These are phyloP conservation scores for Plebejus melissa DNA, from an alignment of 2,888 invertebrate genomes.

Conservation along the genomic window DNA sequence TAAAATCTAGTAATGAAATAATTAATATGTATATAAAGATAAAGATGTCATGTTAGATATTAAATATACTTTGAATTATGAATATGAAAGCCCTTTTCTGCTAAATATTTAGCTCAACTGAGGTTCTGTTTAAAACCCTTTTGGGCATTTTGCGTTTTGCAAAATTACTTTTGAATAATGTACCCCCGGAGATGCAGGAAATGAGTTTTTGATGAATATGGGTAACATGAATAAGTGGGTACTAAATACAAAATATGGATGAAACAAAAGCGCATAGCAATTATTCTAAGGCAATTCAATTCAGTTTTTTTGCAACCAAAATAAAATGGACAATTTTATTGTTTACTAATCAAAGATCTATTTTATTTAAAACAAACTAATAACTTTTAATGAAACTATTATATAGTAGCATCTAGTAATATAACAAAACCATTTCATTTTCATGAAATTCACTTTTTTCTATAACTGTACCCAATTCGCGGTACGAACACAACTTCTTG, in stretches of 20 bases:
- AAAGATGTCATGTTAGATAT: background rate
- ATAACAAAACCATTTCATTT: too few species aligned
- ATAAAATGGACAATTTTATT: too few species aligned
- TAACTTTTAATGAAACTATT: too few species aligned
- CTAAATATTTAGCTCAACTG: background rate
- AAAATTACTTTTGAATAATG: constrained; percentile 26
- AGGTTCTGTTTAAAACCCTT: constrained; percentile 1
- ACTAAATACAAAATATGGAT: background rate
- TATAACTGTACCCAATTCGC: constrained; percentile 16
- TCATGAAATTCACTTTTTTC: background rate
- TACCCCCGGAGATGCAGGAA: constrained; percentile 20
- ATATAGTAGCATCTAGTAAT: too few species aligned
- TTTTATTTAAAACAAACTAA: too few species aligned
- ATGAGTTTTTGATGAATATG: constrained; percentile 24
- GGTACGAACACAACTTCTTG: constrained; percentile 19
- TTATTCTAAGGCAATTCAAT: too few species aligned
- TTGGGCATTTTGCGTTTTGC: constrained; percentile 12
- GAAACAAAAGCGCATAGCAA: background rate
- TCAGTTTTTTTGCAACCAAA: too few species aligned
- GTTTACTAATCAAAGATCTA: too few species aligned
- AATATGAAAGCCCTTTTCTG: background rate
- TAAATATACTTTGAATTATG: background rate
- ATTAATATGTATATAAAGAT: too few species aligned
- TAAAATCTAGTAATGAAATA: too few species aligned
- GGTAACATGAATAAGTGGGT: constrained; percentile 11